phyloP scores from a whole-genome alignment of 2,888 invertebrate genomes.

The Stictocephala bisonia region DNA sequence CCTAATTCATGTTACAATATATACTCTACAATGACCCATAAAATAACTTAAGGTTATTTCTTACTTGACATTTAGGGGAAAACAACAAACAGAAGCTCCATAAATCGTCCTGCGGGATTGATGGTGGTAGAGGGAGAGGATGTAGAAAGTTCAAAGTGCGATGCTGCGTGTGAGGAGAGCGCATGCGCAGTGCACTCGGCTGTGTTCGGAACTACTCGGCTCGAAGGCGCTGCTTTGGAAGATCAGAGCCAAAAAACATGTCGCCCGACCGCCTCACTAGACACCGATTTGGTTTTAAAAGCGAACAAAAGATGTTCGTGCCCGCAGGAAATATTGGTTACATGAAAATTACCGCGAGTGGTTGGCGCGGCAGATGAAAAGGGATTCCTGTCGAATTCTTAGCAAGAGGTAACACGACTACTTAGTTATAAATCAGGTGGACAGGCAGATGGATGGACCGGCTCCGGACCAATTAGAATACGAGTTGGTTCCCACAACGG shows the following conservation, averaged over 20 bases:
- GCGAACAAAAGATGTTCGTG: slow-evolving; percentile 46
- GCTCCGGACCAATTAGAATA: slow-evolving; percentile 41
- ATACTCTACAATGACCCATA: too few relatives aligned
- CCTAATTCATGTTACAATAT: too few relatives aligned
- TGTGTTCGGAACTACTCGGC: background rate
- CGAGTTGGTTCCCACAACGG: slow-evolving; percentile 32
- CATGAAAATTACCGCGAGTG: slow-evolving; percentile 45
- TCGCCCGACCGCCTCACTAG: slow-evolving; percentile 6
- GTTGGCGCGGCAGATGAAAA: slow-evolving; percentile 33
- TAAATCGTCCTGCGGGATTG: too few relatives aligned
- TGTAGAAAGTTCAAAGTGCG: too few relatives aligned
- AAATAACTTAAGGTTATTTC: too few relatives aligned
- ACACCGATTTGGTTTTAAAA: slow-evolving; percentile 47
- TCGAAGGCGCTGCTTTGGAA: background rate
- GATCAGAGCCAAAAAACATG: slow-evolving; percentile 3
- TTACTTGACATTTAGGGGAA: too few relatives aligned
- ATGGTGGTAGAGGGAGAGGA: too few relatives aligned
- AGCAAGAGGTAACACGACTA: slow-evolving; percentile 50
- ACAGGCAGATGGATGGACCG: slow-evolving; percentile 41
- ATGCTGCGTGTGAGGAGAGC: too few relatives aligned
- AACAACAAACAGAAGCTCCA: too few relatives aligned
- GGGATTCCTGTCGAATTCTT: slow-evolving; percentile 47
- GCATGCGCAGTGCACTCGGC: background rate
- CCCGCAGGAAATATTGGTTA: slow-evolving; percentile 44
- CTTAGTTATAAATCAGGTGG: slow-evolving; percentile 48